phyloP scores from a whole-genome alignment of 2,113 vertebrate genomes.

The Notarius lentiginosus region DNA sequence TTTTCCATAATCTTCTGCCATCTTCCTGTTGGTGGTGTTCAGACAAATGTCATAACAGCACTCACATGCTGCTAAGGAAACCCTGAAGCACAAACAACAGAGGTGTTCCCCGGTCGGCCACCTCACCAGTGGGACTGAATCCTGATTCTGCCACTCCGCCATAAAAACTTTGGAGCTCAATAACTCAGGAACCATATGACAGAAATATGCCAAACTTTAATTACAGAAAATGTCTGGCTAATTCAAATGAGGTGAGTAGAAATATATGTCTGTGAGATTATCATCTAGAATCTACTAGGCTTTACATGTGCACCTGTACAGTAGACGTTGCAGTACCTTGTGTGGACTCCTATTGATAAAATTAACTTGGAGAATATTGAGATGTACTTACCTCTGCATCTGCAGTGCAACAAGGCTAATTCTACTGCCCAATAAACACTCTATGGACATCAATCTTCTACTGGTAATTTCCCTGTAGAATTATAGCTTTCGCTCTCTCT shows the following conservation, averaged over 20 bases:
- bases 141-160: no score
- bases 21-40: no score
- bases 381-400: conserved; percentile 66
- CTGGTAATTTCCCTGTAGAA: conserved; percentile 66
- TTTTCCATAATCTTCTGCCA: no score
- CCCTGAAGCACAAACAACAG: no score
- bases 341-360: conserved; percentile 52
- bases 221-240: not conserved
- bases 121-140: no score
- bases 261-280: not conserved
- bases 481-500: conserved; percentile 45
- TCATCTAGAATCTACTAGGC: not conserved
- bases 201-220: no score
- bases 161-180: no score
- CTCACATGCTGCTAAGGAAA: no score
- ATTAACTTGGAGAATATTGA: conserved; percentile 60
- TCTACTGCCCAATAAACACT: conserved; percentile 53
- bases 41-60: no score
- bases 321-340: conserved; percentile 31
- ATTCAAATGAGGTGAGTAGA: not conserved
- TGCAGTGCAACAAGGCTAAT: conserved; percentile 59
- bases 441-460: conserved; percentile 67
- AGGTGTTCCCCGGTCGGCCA: no score
- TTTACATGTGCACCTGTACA: not conserved
- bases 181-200: no score